Conservation (phyloP, 2,797 vertebrate genomes). For the Nothura maculosa region DNA sequence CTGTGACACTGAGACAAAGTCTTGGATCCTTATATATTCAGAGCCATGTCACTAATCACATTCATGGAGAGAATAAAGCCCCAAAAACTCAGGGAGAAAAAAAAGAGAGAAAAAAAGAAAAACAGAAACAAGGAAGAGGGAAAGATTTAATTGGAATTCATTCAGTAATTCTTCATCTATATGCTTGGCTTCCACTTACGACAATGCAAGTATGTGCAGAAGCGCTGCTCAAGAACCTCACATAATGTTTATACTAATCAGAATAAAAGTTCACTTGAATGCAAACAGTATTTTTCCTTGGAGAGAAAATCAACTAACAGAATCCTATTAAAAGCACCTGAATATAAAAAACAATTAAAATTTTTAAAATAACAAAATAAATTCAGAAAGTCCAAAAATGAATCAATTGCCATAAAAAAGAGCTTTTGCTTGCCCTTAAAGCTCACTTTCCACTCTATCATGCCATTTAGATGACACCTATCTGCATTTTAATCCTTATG, state of each 20-base stretch:
- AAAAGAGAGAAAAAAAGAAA: background rate
- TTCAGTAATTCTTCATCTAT: constrained; percentile 35
- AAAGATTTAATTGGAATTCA: constrained; percentile 34
- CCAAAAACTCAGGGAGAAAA: background rate
- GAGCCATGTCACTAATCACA: background rate
- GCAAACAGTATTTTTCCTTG: background rate
- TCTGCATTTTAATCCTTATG: constrained; percentile 67
- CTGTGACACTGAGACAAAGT: background rate
- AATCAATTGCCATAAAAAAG: background rate
- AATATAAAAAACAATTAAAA: background rate
- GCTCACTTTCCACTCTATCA: constrained; percentile 41
- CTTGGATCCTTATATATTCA: background rate
- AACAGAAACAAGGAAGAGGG: background rate
- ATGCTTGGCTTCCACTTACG: background rate
- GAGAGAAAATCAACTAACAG: background rate
- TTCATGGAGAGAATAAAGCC: background rate
- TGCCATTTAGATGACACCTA: constrained; percentile 42
- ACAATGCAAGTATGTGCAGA: constrained; percentile 8
- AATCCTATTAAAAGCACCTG: background rate
- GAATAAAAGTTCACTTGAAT: constrained; percentile 13
- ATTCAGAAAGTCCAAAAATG: background rate
- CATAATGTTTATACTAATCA: constrained; percentile 18
- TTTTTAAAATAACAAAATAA: background rate
- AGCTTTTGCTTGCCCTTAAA: constrained; percentile 28
- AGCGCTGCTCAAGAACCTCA: constrained; percentile 26